A percentile compares a stretch with the other conserved stretches of the same genome.
Evolutionary conservation across 2,888 invertebrate species (phyloP).

Genomic region (Fissipunctia ypsillon): DNA sequence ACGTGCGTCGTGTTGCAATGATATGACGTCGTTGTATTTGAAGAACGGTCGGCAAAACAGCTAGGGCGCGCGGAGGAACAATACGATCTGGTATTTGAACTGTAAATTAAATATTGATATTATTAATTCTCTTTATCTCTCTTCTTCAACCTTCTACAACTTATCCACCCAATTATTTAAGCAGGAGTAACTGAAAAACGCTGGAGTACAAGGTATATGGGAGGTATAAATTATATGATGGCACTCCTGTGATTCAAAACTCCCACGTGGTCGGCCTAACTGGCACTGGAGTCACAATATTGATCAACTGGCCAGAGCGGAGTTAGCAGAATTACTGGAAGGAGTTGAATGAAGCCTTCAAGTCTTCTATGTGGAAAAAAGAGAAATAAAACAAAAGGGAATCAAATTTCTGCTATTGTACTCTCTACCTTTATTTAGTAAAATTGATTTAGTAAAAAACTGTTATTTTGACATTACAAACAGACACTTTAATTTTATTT

Average conservation of each 20-base stretch:
- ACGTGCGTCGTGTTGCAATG: conserved; percentile 92
- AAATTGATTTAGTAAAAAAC: too few species aligned
- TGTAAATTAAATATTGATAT: conserved; percentile 59
- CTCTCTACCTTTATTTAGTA: too few species aligned
- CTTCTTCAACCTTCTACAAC: too few species aligned
- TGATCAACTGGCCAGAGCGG: neutral
- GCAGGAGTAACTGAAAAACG: neutral
- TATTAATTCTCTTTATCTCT: neutral
- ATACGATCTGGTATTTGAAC: conserved; percentile 92
- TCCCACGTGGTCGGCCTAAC: too few species aligned
- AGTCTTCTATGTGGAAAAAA: neutral
- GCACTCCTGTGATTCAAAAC: neutral
- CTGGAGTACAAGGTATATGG: neutral
- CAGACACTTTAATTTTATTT: too few species aligned
- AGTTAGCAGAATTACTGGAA: neutral
- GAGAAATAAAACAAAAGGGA: neutral
- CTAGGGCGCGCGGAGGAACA: conserved; percentile 93
- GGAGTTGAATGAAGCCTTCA: neutral
- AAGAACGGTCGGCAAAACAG: conserved; percentile 93
- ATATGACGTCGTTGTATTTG: conserved; percentile 86
- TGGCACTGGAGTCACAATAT: neutral
- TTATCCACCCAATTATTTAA: neutral
- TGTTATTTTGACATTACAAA: too few species aligned
- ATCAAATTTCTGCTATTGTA: neutral
- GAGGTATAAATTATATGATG: conserved; percentile 1